Percentiles rank a stretch among this genome's conserved stretches.
phyloP scores from a whole-genome alignment of 2,113 vertebrate genomes.

The Tetraodon nigroviridis region DNA sequence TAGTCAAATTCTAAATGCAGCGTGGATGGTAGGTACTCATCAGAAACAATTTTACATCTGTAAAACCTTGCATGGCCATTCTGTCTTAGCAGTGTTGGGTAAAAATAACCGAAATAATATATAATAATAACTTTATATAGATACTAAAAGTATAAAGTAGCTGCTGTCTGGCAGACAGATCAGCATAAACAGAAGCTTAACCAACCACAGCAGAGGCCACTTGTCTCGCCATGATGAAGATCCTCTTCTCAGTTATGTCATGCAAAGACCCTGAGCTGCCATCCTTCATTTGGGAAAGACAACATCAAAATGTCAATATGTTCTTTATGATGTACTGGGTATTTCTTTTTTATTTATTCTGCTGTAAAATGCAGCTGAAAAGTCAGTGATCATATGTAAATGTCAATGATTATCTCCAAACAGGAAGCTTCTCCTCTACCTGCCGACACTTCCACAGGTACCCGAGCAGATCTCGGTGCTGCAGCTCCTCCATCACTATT shows the following conservation, averaged over 20 bases:
- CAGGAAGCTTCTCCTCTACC: constrained; percentile 30
- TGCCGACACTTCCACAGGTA: constrained; percentile 76
- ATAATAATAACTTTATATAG: background rate
- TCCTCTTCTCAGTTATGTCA: constrained; percentile 68
- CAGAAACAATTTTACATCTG: no score
- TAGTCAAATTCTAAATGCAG: no score
- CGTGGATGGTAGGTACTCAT: no score
- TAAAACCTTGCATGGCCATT: no score
- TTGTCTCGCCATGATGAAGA: constrained; percentile 72
- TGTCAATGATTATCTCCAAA: no score
- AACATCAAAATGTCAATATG: background rate
- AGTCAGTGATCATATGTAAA: no score
- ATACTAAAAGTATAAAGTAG: background rate
- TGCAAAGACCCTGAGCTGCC: constrained; percentile 25
- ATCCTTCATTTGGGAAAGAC: constrained; percentile 39
- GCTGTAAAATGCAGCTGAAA: no score
- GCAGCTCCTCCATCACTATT: constrained; percentile 69
- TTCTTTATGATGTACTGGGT: background rate
- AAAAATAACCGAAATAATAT: background rate
- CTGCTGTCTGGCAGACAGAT: background rate
- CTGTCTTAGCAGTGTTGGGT: no score
- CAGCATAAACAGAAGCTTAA: constrained; percentile 2
- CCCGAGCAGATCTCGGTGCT: constrained; percentile 70
- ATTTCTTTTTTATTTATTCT: no score
- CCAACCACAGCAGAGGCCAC: constrained; percentile 77